Evolutionary conservation across 1,140 invertebrate species (phyloP).

Genomic region (Bombus superbus): DNA sequence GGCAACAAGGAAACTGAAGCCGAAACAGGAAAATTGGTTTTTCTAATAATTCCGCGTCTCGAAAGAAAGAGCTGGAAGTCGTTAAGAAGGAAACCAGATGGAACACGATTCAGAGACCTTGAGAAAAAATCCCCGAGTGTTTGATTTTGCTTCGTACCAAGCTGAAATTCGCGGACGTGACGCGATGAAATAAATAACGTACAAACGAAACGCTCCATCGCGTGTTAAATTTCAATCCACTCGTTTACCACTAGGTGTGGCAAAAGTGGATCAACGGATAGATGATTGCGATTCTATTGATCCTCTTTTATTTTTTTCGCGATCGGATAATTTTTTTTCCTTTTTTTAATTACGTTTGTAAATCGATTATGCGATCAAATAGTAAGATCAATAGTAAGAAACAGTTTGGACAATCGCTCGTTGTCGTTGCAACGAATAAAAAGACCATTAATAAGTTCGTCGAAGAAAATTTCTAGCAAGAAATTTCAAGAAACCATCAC

Average conservation of each 20-base stretch:
- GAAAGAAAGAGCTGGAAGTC: neutral
- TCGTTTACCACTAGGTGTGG: neutral
- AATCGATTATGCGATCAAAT: too few species aligned
- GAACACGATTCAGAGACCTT: neutral
- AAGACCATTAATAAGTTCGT: too few species aligned
- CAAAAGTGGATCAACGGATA: neutral
- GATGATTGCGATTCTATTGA: neutral
- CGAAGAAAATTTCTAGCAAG: neutral
- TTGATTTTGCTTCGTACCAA: neutral
- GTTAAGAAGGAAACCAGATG: too few species aligned
- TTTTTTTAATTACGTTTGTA: too few species aligned
- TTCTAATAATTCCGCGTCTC: neutral
- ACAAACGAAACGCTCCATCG: neutral
- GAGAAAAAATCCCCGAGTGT: constrained; percentile 6
- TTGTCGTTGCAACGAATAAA: too few species aligned
- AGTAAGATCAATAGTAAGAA: too few species aligned
- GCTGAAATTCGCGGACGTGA: constrained; percentile 3
- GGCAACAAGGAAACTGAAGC: neutral
- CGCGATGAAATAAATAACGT: neutral
- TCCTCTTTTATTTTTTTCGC: neutral
- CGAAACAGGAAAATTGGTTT: constrained; percentile 28
- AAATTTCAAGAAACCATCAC: neutral
- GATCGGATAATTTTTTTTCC: too few species aligned
- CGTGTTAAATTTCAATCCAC: constrained; percentile 4
- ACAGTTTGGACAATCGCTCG: too few species aligned